A percentile compares a stretch with the other conserved stretches of the same genome.
phyloP scores from a whole-genome alignment of 2,888 invertebrate species.

The Acrocera orbiculus region DNA sequence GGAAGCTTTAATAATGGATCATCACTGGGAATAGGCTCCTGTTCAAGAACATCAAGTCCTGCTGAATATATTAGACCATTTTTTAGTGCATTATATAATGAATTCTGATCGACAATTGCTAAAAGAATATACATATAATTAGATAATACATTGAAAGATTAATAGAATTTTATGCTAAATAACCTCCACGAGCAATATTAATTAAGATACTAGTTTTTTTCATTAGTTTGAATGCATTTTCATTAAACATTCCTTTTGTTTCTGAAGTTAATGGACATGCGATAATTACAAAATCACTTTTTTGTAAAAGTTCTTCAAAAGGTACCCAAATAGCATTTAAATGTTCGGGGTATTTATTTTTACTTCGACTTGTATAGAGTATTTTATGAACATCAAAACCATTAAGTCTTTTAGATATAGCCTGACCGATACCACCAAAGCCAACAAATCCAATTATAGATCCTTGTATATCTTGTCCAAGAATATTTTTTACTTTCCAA shows the following conservation, averaged over 20 bases:
- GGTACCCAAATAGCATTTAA: constrained; percentile 39
- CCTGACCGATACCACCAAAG: constrained; percentile 62
- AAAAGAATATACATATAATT: constrained; percentile 11
- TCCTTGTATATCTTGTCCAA: constrained; percentile 59
- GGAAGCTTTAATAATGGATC: constrained; percentile 57
- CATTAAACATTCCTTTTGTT: constrained; percentile 49
- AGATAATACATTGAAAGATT: constrained; percentile 7
- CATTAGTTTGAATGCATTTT: constrained; percentile 50
- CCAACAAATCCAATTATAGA: constrained; percentile 73
- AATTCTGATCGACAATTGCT: constrained; percentile 61
- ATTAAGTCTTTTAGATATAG: constrained; percentile 49
- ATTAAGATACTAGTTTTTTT: constrained; percentile 53
- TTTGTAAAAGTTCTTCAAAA: constrained; percentile 38
- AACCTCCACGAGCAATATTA: constrained; percentile 49
- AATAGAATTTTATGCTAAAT: background rate
- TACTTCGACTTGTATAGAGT: constrained; percentile 49
- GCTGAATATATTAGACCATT: constrained; percentile 63
- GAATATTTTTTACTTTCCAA: constrained; percentile 53
- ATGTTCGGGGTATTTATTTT: constrained; percentile 38
- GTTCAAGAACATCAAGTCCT: constrained; percentile 80
- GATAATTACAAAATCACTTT: constrained; percentile 50
- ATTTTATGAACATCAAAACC: constrained; percentile 49
- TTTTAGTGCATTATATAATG: constrained; percentile 58
- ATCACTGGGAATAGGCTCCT: constrained; percentile 72
- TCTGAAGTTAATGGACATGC: constrained; percentile 42